These are phyloP conservation scores for Pantherophis guttatus DNA, from an alignment of 2,113 vertebrate genomes.

Conservation along the genomic window DNA sequence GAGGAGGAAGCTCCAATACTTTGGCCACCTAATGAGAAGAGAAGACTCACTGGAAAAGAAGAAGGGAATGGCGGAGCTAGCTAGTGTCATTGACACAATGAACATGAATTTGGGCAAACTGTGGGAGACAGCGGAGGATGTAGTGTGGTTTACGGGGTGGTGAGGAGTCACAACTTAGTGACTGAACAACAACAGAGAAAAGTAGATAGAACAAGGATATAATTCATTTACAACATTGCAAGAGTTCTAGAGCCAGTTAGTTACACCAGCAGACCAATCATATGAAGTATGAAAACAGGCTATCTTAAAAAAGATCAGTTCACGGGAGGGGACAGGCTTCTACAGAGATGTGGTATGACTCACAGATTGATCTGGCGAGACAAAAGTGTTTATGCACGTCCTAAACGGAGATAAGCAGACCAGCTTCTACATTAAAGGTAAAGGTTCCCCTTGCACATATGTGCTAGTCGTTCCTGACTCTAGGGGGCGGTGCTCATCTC, in stretches of 20 bases:
- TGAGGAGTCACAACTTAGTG: rapidly evolving
- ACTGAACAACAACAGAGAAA: background rate
- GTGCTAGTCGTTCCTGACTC: too few relatives aligned
- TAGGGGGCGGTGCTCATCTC: too few relatives aligned
- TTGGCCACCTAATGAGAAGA: background rate
- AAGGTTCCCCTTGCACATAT: too few relatives aligned
- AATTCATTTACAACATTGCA: background rate
- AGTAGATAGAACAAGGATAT: background rate
- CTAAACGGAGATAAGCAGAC: background rate
- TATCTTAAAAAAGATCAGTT: background rate
- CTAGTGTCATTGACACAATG: background rate
- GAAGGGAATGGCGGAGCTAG: background rate
- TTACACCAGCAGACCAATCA: background rate
- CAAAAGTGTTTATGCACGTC: background rate
- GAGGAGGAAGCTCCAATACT: background rate
- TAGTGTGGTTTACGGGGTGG: background rate
- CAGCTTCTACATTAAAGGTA: background rate
- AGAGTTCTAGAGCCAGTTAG: too few relatives aligned
- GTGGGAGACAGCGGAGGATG: background rate
- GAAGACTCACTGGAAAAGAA: background rate
- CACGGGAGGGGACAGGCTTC: background rate
- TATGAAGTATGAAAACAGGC: too few relatives aligned
- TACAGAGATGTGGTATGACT: background rate
- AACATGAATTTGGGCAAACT: background rate
- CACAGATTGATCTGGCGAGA: background rate